Evolutionary conservation across 1,140 invertebrate genomes (phyloP).

Genomic region (Eulimnadia texana): DNA sequence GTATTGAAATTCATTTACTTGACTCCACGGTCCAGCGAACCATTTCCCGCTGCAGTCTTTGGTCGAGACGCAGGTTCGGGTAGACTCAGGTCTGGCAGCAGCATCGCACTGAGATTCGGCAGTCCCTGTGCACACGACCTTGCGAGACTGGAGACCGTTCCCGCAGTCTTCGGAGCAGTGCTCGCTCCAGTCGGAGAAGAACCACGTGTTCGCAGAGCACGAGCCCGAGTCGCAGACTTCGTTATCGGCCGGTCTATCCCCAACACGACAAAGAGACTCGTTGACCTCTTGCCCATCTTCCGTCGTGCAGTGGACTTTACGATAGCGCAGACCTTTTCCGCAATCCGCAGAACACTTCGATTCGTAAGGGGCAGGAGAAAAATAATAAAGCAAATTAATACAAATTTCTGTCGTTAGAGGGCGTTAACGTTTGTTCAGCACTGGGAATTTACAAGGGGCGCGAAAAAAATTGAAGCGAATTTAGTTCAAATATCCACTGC

Average conservation of each 20-base stretch:
- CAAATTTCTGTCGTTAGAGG: too few relatives aligned
- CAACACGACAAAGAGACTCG: conserved; percentile 23
- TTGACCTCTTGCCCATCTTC: conserved; percentile 20
- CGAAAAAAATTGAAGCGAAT: too few relatives aligned
- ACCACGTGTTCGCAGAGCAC: conserved; percentile 27
- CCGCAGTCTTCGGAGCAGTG: conserved; percentile 39
- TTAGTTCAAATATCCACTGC: too few relatives aligned
- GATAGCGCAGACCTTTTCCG: conserved; percentile 34
- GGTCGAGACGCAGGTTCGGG: conserved; percentile 42
- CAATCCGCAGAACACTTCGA: conserved; percentile 35
- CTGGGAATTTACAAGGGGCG: too few relatives aligned
- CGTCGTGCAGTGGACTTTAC: conserved; percentile 29
- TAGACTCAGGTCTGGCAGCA: conserved; percentile 38
- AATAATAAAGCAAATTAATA: too few relatives aligned
- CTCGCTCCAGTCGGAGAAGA: conserved; percentile 32
- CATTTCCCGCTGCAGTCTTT: conserved; percentile 47
- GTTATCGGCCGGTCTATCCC: conserved; percentile 24
- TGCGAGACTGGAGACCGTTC: conserved; percentile 42
- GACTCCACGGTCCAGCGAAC: conserved; percentile 50
- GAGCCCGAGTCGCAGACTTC: conserved; percentile 38
- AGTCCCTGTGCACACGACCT: conserved; percentile 42
- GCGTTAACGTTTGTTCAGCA: too few relatives aligned
- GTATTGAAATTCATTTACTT: conserved; percentile 21
- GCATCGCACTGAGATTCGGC: conserved; percentile 32
- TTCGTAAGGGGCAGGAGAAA: conserved; percentile 13